Percentiles rank a stretch among this genome's conserved stretches.
These are phyloP conservation scores for Crocuta crocuta DNA, from an alignment of 2,113 vertebrate species.

Conservation along the genomic window DNA sequence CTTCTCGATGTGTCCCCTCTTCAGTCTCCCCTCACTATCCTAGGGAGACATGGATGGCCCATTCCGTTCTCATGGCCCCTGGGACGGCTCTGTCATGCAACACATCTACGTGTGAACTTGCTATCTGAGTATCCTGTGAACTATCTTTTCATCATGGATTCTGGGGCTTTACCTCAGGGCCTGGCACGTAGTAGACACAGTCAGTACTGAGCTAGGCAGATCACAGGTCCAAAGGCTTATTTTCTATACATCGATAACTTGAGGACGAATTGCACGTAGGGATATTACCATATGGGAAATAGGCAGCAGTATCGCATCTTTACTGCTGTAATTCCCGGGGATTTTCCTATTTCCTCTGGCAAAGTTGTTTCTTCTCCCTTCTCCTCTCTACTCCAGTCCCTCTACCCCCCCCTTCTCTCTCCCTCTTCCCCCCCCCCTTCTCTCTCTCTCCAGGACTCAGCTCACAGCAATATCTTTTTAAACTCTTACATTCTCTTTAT, in stretches of 20 bases:
- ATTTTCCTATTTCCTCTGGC: conserved; percentile 7
- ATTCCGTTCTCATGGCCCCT: accelerated
- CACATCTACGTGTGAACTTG: background rate
- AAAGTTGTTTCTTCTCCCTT: background rate
- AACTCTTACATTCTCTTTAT: conserved; percentile 58
- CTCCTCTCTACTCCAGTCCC: background rate
- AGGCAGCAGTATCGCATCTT: background rate
- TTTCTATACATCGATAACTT: background rate
- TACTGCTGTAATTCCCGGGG: background rate
- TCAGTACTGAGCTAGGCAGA: background rate
- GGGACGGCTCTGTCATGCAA: background rate
- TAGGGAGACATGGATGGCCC: background rate
- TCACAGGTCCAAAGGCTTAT: background rate
- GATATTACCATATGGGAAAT: background rate
- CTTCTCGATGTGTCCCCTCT: accelerated
- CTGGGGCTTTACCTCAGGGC: background rate
- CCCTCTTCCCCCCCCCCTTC: background rate
- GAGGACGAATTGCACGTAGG: background rate
- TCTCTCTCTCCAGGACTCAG: background rate
- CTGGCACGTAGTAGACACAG: background rate
- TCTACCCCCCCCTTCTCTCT: background rate
- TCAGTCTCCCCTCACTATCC: background rate
- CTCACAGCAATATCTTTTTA: background rate
- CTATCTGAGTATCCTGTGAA: background rate
- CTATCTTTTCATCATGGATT: background rate